phyloP scores from a whole-genome alignment of 2,888 invertebrate species.

The Neoascia interrupta region DNA sequence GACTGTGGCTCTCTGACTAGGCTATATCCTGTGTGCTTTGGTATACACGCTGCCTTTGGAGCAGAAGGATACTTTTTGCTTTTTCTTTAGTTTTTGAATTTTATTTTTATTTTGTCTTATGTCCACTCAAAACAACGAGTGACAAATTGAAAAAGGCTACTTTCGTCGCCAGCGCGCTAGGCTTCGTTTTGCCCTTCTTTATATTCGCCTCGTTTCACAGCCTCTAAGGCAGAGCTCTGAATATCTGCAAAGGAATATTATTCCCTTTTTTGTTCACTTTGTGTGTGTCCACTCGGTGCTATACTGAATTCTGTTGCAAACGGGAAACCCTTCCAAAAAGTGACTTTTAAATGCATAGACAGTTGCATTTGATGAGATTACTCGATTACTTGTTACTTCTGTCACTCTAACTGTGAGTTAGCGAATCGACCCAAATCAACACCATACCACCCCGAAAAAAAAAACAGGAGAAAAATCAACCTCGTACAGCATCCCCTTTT shows the following conservation, averaged over 20 bases:
- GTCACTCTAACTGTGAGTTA: conserved; percentile 52
- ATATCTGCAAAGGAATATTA: conserved; percentile 28
- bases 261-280: conserved; percentile 16
- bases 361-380: conserved; percentile 54
- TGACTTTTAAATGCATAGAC: conserved; percentile 51
- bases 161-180: conserved; percentile 41
- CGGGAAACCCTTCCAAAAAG: conserved; percentile 33
- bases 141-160: conserved; percentile 64
- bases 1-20: conserved; percentile 17
- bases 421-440: no score
- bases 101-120: conserved; percentile 25
- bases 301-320: conserved; percentile 46
- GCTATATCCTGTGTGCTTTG: conserved; percentile 33
- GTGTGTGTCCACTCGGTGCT: conserved; percentile 34
- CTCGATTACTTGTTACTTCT: conserved; percentile 57
- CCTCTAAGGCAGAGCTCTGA: neutral
- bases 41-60: conserved; percentile 55
- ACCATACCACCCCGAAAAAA: neutral
- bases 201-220: conserved; percentile 32
- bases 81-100: conserved; percentile 11
- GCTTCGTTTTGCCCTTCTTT: conserved; percentile 18
- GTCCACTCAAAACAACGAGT: conserved; percentile 60
- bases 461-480: no score
- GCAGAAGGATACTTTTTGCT: conserved; percentile 38
- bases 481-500: conserved; percentile 36